Percentiles rank a stretch among this genome's conserved stretches.
Evolutionary conservation across 2,113 vertebrate species (phyloP).

Genomic region (Tenrec ecaudatus): DNA sequence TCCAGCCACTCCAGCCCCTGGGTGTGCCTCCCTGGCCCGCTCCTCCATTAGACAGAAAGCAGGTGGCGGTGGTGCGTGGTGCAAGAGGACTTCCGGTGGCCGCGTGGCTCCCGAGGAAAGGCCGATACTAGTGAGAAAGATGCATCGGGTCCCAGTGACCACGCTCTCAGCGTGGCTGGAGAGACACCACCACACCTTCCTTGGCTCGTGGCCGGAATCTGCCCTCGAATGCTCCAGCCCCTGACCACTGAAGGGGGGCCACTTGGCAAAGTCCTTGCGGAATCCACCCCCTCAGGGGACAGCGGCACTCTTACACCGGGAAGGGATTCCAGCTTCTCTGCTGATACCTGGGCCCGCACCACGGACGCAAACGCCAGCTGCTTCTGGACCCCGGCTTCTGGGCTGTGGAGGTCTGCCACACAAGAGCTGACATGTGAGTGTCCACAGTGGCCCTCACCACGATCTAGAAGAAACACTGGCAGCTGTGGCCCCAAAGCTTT

Average conservation of each 20-base stretch:
- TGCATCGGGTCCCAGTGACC: not conserved
- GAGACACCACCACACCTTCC: not conserved
- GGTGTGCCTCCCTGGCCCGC: not conserved
- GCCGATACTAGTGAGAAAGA: not conserved
- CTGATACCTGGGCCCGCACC: not conserved
- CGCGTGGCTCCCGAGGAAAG: not conserved
- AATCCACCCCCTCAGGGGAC: not conserved
- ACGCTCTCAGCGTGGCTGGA: not conserved
- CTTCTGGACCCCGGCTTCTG: not conserved
- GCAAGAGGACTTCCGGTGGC: not conserved
- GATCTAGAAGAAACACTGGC: not conserved
- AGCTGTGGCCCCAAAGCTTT: not conserved
- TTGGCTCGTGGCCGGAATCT: not conserved
- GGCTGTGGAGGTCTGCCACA: too few species aligned
- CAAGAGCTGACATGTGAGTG: too few species aligned
- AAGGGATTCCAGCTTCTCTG: not conserved
- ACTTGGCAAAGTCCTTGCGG: not conserved
- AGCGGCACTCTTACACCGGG: not conserved
- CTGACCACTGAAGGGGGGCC: not conserved
- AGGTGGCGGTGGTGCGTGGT: rapidly evolving
- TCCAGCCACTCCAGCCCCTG: not conserved
- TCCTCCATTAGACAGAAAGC: not conserved
- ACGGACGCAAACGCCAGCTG: rapidly evolving
- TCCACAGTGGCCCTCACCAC: not conserved
- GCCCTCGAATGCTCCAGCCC: rapidly evolving